A percentile compares a stretch with the other conserved stretches of the same genome.
Evolutionary conservation across 2,113 vertebrate genomes (phyloP).

Genomic region (Oceanodroma tethys): DNA sequence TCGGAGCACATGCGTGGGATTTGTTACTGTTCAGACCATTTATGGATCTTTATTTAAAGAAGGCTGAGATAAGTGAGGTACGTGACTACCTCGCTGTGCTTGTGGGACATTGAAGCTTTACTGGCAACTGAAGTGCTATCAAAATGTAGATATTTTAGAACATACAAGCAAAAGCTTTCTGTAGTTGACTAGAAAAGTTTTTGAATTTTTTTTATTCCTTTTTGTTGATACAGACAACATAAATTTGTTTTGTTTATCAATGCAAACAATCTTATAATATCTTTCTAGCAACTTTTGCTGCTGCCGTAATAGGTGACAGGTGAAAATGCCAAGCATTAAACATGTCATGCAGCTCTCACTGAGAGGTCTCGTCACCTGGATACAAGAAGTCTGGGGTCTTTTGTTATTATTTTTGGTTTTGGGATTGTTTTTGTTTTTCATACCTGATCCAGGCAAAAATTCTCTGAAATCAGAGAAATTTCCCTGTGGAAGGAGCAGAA

Average conservation of each 20-base stretch:
- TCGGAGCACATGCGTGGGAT: not conserved
- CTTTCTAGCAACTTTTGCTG: not conserved
- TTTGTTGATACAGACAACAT: not conserved
- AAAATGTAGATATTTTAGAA: not conserved
- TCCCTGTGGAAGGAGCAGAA: not conserved
- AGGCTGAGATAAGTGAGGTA: too few relatives aligned
- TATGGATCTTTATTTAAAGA: not conserved
- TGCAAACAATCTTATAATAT: too few relatives aligned
- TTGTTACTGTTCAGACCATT: not conserved
- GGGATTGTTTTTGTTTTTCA: not conserved
- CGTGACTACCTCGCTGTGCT: not conserved
- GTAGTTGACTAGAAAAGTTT: not conserved
- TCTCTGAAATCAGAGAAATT: not conserved
- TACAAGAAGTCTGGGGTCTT: not conserved
- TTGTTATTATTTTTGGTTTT: not conserved
- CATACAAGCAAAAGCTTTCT: not conserved
- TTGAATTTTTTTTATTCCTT: not conserved
- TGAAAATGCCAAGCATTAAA: not conserved
- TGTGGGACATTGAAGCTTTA: not conserved
- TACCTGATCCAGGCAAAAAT: not conserved
- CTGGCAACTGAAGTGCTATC: not conserved
- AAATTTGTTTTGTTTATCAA: not conserved
- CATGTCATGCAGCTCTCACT: not conserved
- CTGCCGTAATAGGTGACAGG: not conserved
- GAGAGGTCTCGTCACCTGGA: not conserved